Percentiles rank a stretch among this genome's conserved stretches.
phyloP scores from a whole-genome alignment of 2,888 invertebrate genomes.

The Horisme vitalbata region DNA sequence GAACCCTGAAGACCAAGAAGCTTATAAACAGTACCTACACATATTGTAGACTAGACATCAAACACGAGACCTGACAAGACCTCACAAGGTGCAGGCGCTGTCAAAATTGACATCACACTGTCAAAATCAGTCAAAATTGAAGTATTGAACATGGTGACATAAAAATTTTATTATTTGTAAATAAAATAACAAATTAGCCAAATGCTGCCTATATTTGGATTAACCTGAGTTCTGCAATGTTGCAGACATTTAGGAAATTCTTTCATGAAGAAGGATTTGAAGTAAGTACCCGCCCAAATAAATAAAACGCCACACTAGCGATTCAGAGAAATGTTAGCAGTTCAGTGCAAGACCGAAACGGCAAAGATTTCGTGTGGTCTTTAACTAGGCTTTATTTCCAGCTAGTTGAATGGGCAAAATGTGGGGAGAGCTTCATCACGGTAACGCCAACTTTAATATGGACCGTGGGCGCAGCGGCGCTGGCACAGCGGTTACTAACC shows the following conservation, averaged over 20 bases:
- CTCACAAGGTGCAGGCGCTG: background rate
- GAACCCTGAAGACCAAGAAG: too few species aligned
- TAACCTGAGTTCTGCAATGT: conserved; percentile 49
- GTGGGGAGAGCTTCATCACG: conserved; percentile 60
- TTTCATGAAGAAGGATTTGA: conserved; percentile 44
- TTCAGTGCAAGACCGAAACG: too few species aligned
- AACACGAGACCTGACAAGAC: too few species aligned
- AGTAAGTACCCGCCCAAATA: conserved; percentile 45
- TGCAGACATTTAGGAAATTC: conserved; percentile 47
- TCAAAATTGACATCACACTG: background rate
- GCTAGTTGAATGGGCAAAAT: conserved; percentile 65
- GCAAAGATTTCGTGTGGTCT: too few species aligned
- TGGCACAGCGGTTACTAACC: conserved; percentile 59
- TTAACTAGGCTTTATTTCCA: conserved; percentile 34
- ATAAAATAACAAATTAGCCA: conserved; percentile 36
- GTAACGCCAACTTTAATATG: conserved; percentile 65
- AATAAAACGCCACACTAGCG: too few species aligned
- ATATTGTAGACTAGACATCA: too few species aligned
- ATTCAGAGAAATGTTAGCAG: too few species aligned
- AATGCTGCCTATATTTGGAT: conserved; percentile 41
- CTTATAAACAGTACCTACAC: too few species aligned
- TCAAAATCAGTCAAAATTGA: conserved; percentile 1
- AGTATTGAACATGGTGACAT: conserved; percentile 47
- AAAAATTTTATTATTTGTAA: conserved; percentile 34
- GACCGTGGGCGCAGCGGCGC: conserved; percentile 62